Conservation (phyloP, 1,140 invertebrate genomes). For the Schlechtendalia chinensis region DNA sequence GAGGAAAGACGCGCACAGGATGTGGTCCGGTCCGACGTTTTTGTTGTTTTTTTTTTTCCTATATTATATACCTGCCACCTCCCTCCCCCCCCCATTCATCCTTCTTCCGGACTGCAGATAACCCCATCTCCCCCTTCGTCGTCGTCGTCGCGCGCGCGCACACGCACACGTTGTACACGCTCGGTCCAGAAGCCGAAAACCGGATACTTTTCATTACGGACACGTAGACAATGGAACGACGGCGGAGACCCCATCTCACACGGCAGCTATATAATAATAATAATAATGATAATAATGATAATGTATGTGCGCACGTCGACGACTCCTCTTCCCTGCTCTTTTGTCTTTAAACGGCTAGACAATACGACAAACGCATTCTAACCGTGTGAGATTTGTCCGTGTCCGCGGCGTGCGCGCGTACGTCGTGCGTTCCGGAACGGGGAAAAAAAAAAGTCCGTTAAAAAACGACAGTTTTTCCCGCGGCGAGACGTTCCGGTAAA, state of each 20-base stretch:
- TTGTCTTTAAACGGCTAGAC: slow-evolving; percentile 36
- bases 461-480: neutral
- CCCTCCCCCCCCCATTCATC: slow-evolving; percentile 1
- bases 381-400: no score
- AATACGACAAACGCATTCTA: no score
- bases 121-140: neutral
- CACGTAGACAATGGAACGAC: slow-evolving; percentile 45
- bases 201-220: slow-evolving; percentile 49
- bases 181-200: slow-evolving; percentile 49
- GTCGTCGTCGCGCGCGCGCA: neutral
- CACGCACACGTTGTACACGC: neutral
- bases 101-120: slow-evolving; percentile 27
- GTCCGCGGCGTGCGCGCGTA: no score
- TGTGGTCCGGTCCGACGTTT: slow-evolving; percentile 44
- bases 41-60: neutral
- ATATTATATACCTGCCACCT: neutral
- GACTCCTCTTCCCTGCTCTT: slow-evolving; percentile 20
- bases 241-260: slow-evolving; percentile 1
- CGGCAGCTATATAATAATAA: neutral
- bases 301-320: slow-evolving; percentile 29
- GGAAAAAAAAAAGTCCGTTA: slow-evolving; percentile 19
- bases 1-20: slow-evolving; percentile 23
- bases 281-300: no score
- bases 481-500: no score
- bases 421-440: no score